phyloP scores from a whole-genome alignment of 1,140 invertebrate genomes.

The Ceratina japonica region DNA sequence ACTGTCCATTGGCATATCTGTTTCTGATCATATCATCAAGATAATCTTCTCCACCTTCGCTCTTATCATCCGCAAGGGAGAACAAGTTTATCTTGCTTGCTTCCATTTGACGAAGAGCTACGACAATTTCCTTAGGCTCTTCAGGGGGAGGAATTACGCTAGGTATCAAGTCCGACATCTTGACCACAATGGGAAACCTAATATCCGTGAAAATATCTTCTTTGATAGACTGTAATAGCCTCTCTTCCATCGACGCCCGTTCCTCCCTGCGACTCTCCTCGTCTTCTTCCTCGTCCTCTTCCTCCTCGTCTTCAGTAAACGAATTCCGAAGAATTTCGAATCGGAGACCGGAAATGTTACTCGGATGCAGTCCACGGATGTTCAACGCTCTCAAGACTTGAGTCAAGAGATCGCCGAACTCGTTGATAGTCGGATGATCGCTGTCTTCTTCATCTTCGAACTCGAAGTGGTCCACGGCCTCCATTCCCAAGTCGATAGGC shows the following conservation, averaged over 20 bases:
- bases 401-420: not conserved
- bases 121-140: not conserved
- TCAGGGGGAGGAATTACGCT: no score
- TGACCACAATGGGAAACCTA: slow-evolving; percentile 13
- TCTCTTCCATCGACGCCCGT: no score
- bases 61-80: not conserved
- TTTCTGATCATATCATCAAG: no score
- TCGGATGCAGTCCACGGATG: not conserved
- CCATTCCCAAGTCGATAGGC: not conserved
- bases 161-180: not conserved
- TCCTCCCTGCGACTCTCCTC: not conserved
- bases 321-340: not conserved
- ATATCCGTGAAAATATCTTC: slow-evolving; percentile 23
- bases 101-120: not conserved
- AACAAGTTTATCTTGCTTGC: not conserved
- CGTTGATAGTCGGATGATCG: not conserved
- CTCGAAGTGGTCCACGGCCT: no score
- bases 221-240: not conserved
- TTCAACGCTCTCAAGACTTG: not conserved
- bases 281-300: not conserved
- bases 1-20: no score
- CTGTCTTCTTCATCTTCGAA: not conserved
- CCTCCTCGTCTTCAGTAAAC: no score
- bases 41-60: not conserved
- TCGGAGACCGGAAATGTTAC: not conserved